Base-by-base conservation (phyloP, 2,113 vertebrate genomes). In the Haliaeetus leucogaster region DNA sequence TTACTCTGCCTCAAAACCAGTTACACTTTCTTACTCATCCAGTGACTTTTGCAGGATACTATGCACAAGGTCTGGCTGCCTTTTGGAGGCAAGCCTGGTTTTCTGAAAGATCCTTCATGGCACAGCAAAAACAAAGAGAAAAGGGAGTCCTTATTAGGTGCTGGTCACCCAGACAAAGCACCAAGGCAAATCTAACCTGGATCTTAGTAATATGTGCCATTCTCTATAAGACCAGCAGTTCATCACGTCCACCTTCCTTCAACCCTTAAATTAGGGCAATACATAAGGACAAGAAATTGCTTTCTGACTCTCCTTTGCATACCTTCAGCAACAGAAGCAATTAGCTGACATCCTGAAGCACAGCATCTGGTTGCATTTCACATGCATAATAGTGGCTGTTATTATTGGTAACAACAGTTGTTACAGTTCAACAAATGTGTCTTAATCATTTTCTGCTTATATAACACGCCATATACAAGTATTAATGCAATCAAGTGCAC, bases 401-500 rank as follows among this genome's bases (percentile, higher is more conserved):
- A 95, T 97, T 95, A 96, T 70, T 88, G 94, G 92, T 52, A 88
- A 91, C 82, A 94, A 94, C 89, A 93, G 91, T 96, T 96, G 94
- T 52, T 86, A 88, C 80, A 63, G 89, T 86, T 92, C 89, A 96
- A 94, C 92, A 95, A 96, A 97, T 72, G 78, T 72, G 80, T 81
- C 93, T 97, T 96, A 82, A 95, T 97, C 91, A 97, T 96, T 93
- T 95, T 87, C 52, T 84, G 70, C 94, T 97, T 96, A 95, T 93
- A 70, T 92, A 97, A 96, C 59, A 65, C 34, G 25, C 29, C 42
- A 7, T 73, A 65, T 94, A 86, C 68, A 90, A 80, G 70, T 72
- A 86, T 79, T 94, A 97, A 96, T 63, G 82, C 71, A 96, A 95
- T 91, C 94, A 96, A 96, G 74, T 23, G 61, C 43, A 63, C 42